Conservation (phyloP, 2,888 invertebrate genomes). For the Machimus atricapillus region DNA sequence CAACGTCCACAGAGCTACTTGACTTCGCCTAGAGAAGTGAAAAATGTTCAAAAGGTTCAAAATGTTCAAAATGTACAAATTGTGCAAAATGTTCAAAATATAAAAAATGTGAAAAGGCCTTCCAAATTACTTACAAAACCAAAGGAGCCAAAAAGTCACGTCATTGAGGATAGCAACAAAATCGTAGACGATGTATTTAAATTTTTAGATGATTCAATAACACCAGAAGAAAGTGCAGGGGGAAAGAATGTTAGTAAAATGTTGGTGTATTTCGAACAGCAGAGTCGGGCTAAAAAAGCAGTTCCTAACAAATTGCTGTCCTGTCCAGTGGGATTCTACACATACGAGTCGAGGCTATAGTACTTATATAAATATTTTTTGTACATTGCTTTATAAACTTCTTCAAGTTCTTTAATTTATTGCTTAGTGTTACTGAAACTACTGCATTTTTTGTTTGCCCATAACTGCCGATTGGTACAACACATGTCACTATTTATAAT, state of each 20-base stretch:
- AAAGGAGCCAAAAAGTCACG: constrained; percentile 55
- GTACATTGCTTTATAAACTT: background rate
- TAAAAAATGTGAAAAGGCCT: constrained; percentile 70
- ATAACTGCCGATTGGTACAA: background rate
- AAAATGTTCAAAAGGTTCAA: constrained; percentile 65
- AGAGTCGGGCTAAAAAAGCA: constrained; percentile 56
- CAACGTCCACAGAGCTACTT: constrained; percentile 68
- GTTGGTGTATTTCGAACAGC: constrained; percentile 60
- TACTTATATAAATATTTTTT: background rate
- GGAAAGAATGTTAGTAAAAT: constrained; percentile 59
- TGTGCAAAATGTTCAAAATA: too few species aligned
- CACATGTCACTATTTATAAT: background rate
- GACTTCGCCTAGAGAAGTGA: constrained; percentile 69
- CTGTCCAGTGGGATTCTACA: constrained; percentile 56
- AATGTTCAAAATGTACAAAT: too few species aligned
- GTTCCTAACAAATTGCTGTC: constrained; percentile 61
- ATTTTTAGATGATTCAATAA: constrained; percentile 66
- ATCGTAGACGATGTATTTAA: constrained; percentile 74
- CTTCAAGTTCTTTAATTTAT: background rate
- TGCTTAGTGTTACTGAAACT: background rate
- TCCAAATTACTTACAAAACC: constrained; percentile 69
- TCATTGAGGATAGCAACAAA: constrained; percentile 66
- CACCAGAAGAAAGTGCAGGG: constrained; percentile 51
- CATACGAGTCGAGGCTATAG: constrained; percentile 51
- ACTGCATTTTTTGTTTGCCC: background rate